These are phyloP conservation scores for Phoenicopterus ruber DNA, from an alignment of 2,113 vertebrate genomes.

Conservation along the genomic window DNA sequence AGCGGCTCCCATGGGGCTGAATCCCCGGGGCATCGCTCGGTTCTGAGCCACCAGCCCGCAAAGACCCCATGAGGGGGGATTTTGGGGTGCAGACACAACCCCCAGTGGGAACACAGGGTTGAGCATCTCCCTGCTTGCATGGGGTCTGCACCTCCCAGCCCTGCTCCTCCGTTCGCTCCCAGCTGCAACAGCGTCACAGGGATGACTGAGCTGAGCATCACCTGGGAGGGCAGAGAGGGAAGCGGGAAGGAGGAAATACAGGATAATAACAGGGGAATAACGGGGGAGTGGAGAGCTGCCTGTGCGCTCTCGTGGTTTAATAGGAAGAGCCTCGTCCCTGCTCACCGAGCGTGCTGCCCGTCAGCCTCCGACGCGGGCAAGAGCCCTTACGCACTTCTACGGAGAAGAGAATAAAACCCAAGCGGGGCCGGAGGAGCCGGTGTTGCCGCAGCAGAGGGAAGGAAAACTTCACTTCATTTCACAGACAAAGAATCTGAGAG, in stretches of 20 bases:
- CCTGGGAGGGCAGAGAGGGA: not conserved
- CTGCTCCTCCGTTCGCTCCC: not conserved
- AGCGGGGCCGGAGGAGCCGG: not conserved
- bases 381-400: not conserved
- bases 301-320: not conserved
- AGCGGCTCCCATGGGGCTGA: not conserved
- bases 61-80: not conserved
- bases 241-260: not conserved
- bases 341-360: not conserved
- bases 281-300: not conserved
- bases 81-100: not conserved
- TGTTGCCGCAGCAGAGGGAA: not conserved
- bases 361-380: not conserved
- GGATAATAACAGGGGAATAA: not conserved
- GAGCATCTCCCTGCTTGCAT: not conserved
- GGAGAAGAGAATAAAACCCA: not conserved
- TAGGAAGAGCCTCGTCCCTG: not conserved
- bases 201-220: not conserved
- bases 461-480: not conserved
- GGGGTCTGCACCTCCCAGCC: not conserved
- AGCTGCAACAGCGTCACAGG: not conserved
- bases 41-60: not conserved
- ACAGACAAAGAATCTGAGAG: not conserved
- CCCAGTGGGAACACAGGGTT: not conserved
- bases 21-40: not conserved